Conservation (phyloP, 2,797 vertebrate genomes). For the Xenentodon cancila region DNA sequence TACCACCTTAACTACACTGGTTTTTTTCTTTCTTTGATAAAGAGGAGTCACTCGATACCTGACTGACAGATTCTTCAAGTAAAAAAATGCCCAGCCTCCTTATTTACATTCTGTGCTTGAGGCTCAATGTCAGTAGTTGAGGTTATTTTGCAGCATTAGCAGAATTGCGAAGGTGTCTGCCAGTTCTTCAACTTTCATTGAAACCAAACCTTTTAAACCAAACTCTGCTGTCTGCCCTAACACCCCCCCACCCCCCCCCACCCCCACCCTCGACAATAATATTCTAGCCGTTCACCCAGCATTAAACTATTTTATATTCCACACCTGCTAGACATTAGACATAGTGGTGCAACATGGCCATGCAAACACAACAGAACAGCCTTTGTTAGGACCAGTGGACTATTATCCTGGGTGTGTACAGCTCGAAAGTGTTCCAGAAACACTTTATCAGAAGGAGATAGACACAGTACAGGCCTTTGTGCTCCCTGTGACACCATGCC, state of each 20-base stretch:
- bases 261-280: slow-evolving; percentile 61
- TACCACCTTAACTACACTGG: slow-evolving; percentile 30
- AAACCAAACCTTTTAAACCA: slow-evolving; percentile 72
- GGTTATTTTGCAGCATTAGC: slow-evolving; percentile 73
- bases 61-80: slow-evolving; percentile 58
- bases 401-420: slow-evolving; percentile 66
- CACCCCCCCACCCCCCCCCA: slow-evolving; percentile 48
- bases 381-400: slow-evolving; percentile 70
- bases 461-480: slow-evolving; percentile 75
- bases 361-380: slow-evolving; percentile 73
- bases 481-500: slow-evolving; percentile 72
- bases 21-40: slow-evolving; percentile 34
- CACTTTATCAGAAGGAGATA: slow-evolving; percentile 79
- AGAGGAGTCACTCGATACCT: slow-evolving; percentile 51
- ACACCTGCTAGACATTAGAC: slow-evolving; percentile 81
- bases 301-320: slow-evolving; percentile 80
- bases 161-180: slow-evolving; percentile 64
- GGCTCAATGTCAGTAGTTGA: slow-evolving; percentile 64
- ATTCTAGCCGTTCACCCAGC: slow-evolving; percentile 72
- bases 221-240: slow-evolving; percentile 57
- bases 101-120: slow-evolving; percentile 67
- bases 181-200: slow-evolving; percentile 77
- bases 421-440: slow-evolving; percentile 67
- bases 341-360: slow-evolving; percentile 60
- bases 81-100: slow-evolving; percentile 48